phyloP scores from a whole-genome alignment of 2,888 invertebrate species.

The Ophraella communa region DNA sequence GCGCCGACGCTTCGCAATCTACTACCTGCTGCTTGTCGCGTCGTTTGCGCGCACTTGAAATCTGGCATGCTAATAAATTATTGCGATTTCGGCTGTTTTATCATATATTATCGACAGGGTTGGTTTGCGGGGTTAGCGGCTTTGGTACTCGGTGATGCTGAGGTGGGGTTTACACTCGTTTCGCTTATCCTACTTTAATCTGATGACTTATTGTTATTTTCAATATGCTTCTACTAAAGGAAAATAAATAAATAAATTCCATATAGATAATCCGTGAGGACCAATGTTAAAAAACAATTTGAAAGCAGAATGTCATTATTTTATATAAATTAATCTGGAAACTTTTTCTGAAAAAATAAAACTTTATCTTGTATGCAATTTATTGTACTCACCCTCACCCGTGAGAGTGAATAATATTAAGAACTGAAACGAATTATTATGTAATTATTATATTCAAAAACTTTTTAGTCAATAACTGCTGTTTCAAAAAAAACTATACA shows the following conservation, averaged over 20 bases:
- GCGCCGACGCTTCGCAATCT: constrained; percentile 55
- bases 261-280: too few species aligned
- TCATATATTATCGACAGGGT: constrained; percentile 35
- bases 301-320: too few species aligned
- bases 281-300: too few species aligned
- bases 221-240: background rate
- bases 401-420: too few species aligned
- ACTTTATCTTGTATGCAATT: too few species aligned
- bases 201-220: background rate
- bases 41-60: constrained; percentile 47
- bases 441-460: too few species aligned
- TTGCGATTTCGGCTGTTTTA: constrained; percentile 51
- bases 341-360: too few species aligned
- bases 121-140: constrained; percentile 14
- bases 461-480: too few species aligned
- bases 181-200: background rate
- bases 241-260: background rate
- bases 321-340: too few species aligned
- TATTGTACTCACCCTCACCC: too few species aligned
- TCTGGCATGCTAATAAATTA: constrained; percentile 53
- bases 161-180: background rate
- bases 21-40: constrained; percentile 57
- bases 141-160: constrained; percentile 1
- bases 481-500: too few species aligned
- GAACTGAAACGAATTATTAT: too few species aligned